These are phyloP conservation scores for Perca schrenkii DNA, from an alignment of 2,113 vertebrate species.

Conservation along the genomic window DNA sequence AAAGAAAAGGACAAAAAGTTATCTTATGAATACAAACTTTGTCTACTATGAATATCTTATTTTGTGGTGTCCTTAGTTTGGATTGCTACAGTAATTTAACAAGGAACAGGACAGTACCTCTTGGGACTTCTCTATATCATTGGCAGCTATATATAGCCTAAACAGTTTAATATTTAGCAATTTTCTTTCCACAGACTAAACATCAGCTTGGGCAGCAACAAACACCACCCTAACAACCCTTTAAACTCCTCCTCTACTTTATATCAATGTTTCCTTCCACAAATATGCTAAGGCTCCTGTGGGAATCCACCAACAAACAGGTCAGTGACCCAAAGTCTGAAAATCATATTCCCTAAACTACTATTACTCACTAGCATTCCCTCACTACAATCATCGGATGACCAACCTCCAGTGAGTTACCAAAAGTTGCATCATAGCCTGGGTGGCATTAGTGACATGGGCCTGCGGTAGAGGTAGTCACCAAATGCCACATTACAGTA, in stretches of 20 bases:
- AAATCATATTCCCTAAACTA: constrained; percentile 34
- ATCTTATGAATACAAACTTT: no score
- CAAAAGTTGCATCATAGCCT: constrained; percentile 53
- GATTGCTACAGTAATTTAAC: no score
- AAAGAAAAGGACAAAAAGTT: no score
- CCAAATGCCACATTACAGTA: constrained; percentile 8
- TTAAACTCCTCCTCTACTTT: background rate
- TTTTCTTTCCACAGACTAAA: background rate
- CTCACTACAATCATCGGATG: constrained; percentile 16
- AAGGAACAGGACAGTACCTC: no score
- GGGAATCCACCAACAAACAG: constrained; percentile 18
- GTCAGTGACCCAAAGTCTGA: constrained; percentile 34
- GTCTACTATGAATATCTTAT: no score
- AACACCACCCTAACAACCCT: background rate
- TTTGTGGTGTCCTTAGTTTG: no score
- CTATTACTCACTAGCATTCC: constrained; percentile 35
- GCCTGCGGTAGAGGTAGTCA: constrained; percentile 10
- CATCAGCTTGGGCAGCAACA: background rate
- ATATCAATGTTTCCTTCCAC: background rate
- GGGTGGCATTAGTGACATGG: constrained; percentile 25
- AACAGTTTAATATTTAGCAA: background rate
- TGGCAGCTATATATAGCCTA: no score
- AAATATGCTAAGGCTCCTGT: background rate
- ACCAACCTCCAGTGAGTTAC: constrained; percentile 36
- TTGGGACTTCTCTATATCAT: no score